These are phyloP conservation scores for Salvelinus namaycush DNA, from an alignment of 2,113 vertebrate species.

Conservation along the genomic window DNA sequence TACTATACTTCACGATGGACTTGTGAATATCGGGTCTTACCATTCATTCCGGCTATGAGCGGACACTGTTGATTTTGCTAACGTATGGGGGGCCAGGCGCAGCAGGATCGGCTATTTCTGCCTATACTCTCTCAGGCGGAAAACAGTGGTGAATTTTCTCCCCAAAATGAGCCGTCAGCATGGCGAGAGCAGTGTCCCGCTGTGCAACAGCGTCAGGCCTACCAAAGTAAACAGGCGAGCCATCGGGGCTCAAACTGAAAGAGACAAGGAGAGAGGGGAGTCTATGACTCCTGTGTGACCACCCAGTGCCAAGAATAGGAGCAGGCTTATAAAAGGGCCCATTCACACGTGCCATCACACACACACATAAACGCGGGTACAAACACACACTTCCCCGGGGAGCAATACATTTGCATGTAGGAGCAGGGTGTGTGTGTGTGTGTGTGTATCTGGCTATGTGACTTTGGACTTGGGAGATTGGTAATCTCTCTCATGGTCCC, in stretches of 20 bases:
- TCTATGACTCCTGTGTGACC: conserved; percentile 41
- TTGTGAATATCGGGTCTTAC: background rate
- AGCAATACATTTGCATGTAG: too few relatives aligned
- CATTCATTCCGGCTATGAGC: background rate
- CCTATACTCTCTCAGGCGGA: conserved; percentile 30
- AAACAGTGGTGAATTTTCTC: conserved; percentile 55
- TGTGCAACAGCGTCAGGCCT: conserved; percentile 48
- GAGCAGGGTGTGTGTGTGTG: too few relatives aligned
- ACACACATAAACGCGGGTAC: too few relatives aligned
- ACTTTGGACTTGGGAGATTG: background rate
- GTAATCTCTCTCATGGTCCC: conserved; percentile 1
- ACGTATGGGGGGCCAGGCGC: conserved; percentile 31
- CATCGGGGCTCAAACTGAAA: conserved; percentile 49
- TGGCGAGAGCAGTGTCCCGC: conserved; percentile 34
- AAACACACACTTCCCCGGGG: too few relatives aligned
- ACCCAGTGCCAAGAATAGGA: conserved; percentile 44
- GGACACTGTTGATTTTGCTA: conserved; percentile 4
- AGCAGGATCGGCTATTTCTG: conserved; percentile 36
- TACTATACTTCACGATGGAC: too few relatives aligned
- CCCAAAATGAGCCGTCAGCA: conserved; percentile 41
- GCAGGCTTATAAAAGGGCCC: conserved; percentile 44
- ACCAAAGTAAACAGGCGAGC: conserved; percentile 61
- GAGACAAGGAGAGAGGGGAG: conserved; percentile 29
- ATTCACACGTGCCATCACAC: conserved; percentile 36
- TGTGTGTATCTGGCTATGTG: background rate